These are phyloP conservation scores for Dipus sagitta DNA, from an alignment of 2,797 vertebrate genomes.

Conservation along the genomic window DNA sequence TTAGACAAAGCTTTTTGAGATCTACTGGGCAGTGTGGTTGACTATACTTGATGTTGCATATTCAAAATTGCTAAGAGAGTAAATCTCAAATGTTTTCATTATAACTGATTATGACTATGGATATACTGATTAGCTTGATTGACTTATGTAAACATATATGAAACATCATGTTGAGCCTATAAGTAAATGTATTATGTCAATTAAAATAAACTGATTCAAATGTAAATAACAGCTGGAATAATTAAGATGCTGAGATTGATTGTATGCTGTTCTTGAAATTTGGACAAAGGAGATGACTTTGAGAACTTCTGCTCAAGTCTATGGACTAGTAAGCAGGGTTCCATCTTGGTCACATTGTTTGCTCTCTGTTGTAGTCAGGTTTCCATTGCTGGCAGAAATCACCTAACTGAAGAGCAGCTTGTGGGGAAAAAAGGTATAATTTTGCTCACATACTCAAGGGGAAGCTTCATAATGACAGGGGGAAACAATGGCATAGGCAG, in stretches of 20 bases:
- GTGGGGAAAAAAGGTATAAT: no score
- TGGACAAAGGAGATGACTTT: background rate
- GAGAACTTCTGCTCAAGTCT: background rate
- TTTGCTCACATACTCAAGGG: no score
- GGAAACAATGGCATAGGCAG: no score
- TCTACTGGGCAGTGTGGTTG: background rate
- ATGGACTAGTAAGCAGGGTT: background rate
- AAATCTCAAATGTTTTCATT: background rate
- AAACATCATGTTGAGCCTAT: background rate
- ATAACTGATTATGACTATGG: background rate
- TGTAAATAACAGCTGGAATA: background rate
- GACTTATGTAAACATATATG: background rate
- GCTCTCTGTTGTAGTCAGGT: background rate
- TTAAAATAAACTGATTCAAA: background rate
- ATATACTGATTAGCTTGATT: background rate
- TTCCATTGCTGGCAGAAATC: no score
- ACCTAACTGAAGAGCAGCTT: no score
- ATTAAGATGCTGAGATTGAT: background rate
- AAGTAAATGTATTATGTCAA: background rate
- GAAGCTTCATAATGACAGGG: no score
- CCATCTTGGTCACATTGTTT: background rate
- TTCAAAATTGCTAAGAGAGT: background rate
- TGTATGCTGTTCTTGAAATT: background rate
- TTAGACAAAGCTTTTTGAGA: background rate
- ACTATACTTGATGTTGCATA: background rate